phyloP scores from a whole-genome alignment of 2,797 vertebrate genomes.

The Gallirallus australis region DNA sequence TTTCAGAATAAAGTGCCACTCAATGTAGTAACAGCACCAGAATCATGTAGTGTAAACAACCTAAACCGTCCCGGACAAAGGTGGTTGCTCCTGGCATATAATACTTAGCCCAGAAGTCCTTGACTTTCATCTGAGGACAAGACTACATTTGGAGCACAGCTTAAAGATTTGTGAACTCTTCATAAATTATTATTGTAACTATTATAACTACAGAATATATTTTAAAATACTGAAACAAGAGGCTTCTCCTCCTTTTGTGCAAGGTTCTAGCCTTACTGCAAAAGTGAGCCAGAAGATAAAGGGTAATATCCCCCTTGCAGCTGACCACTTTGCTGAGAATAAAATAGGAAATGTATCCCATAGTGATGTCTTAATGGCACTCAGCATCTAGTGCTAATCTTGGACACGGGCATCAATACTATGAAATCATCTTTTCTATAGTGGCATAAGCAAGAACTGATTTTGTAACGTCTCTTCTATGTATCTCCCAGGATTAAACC shows the following conservation, averaged over 20 bases:
- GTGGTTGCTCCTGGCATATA: background rate
- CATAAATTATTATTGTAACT: background rate
- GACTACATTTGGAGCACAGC: background rate
- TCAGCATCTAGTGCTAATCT: background rate
- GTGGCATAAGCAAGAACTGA: background rate
- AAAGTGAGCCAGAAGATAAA: background rate
- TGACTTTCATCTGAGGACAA: background rate
- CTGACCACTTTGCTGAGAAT: background rate
- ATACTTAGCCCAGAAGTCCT: background rate
- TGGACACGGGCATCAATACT: background rate
- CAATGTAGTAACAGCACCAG: background rate
- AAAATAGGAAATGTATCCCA: background rate
- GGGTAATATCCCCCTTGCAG: background rate
- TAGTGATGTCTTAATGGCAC: background rate
- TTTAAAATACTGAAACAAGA: background rate
- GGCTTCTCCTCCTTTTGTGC: background rate
- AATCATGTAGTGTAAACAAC: background rate
- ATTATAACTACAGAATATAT: background rate
- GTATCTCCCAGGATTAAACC: slow-evolving; percentile 12
- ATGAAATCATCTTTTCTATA: background rate
- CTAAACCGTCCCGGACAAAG: background rate
- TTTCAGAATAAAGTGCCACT: background rate
- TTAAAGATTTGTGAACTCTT: background rate
- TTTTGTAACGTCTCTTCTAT: background rate
- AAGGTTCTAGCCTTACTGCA: background rate